Base-by-base conservation (phyloP, 2,797 vertebrate genomes). In the Pipistrellus pipistrellus region DNA sequence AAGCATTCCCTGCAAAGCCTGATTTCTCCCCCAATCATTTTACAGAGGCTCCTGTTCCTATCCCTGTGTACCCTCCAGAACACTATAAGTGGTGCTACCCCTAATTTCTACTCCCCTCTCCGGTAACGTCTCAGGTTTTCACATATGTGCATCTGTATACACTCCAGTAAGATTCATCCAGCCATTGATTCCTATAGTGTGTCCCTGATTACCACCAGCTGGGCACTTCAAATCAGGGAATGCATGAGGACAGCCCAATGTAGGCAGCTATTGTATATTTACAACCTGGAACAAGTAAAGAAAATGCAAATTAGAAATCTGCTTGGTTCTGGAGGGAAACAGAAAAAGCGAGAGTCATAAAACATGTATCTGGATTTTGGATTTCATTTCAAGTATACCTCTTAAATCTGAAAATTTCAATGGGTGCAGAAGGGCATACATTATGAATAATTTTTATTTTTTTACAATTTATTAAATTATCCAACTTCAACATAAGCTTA, bases 221-320 rank as follows among this genome's bases (percentile, higher is more conserved):
- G 78, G 85, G 38, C 51, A 13, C 46, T 53, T 85, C 38, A 20
- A 81, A 73, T 4, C 30, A 23, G 73, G 18, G 15, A 69, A 13
- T 21, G 5, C 75, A 85, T 80, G 83, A 85, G 64, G 85, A 53
- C 35, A 92, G 57, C 9, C 18, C 46, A 38, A 17, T 55, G 23
- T 9, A 84, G 30, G 55, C 55, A 81, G 83, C 91, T 94, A n/a
- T n/a, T n/a, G n/a, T n/a, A 81, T 86, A 91, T 90, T 86, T 57
- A 66, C 93, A 84, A 35, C 77, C 73, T 88, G 57, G 64, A 57
- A 57, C 82, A 94, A 88, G 15, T 57, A 35, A 73, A 62, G 13
- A 81, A 86, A 83, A 92, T 91, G 72, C 69, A 95, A 95, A 89
- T 73, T 48, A 25, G 41, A 91, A 95, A 83, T 84, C 76, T 89